Conservation (phyloP, 2,797 vertebrate genomes). For the Neopelma chrysocephalum region DNA sequence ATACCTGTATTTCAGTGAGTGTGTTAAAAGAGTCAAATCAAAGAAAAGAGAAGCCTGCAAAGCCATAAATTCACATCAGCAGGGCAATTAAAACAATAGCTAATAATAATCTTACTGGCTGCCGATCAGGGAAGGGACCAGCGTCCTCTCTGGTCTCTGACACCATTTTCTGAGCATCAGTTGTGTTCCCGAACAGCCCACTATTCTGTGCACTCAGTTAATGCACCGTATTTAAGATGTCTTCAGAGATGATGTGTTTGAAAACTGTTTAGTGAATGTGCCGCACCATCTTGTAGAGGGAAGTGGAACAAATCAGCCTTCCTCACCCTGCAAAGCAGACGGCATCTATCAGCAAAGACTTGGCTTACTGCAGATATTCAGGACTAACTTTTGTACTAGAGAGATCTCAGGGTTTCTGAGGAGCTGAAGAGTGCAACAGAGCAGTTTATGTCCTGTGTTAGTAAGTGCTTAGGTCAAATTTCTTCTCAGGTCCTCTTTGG, state of each 20-base stretch:
- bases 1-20: background rate
- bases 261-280: background rate
- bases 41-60: background rate
- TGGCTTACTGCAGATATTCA: background rate
- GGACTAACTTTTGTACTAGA: background rate
- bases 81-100: background rate
- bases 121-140: background rate
- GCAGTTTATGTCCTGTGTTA: background rate
- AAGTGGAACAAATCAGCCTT: background rate
- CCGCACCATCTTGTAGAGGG: accelerated
- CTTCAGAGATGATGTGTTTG: background rate
- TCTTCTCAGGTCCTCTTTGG: background rate
- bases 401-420: background rate
- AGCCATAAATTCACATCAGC: background rate
- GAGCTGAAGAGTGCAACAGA: background rate
- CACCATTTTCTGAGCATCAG: background rate
- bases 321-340: background rate
- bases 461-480: background rate
- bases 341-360: background rate
- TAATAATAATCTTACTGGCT: background rate
- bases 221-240: background rate
- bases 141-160: background rate
- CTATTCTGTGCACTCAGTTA: accelerated
- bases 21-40: background rate
- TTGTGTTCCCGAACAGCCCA: background rate